Conservation (phyloP, 2,888 invertebrate genomes). For the Electrophaes corylata region DNA sequence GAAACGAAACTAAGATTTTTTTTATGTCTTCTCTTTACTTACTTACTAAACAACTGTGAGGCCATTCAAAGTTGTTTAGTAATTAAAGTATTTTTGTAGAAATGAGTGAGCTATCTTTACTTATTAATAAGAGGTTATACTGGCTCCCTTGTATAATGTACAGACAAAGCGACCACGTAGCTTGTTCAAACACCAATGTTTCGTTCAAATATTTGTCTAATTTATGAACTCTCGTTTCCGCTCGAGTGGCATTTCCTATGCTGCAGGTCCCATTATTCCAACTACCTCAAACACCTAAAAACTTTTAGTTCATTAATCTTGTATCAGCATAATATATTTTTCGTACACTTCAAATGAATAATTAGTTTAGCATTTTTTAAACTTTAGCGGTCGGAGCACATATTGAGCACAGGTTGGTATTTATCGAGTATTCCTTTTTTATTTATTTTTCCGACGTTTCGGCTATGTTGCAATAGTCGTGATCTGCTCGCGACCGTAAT, state of each 20-base stretch:
- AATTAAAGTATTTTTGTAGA: not conserved
- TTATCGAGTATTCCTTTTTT: too few relatives aligned
- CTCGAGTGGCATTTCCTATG: conserved; percentile 37
- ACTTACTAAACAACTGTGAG: too few relatives aligned
- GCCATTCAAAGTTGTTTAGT: too few relatives aligned
- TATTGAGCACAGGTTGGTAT: too few relatives aligned
- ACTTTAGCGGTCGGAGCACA: too few relatives aligned
- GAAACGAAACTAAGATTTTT: too few relatives aligned
- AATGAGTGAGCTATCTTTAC: conserved; percentile 16
- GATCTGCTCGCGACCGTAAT: too few relatives aligned
- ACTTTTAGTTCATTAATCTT: conserved; percentile 3
- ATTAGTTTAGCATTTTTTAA: too few relatives aligned
- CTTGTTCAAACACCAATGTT: conserved; percentile 65
- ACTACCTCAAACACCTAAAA: not conserved
- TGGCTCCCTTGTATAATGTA: conserved; percentile 35
- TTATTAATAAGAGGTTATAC: not conserved
- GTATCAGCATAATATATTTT: not conserved
- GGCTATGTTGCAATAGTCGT: too few relatives aligned
- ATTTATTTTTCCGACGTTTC: too few relatives aligned
- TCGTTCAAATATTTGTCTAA: conserved; percentile 70
- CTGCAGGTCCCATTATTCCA: conserved; percentile 3
- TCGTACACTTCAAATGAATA: not conserved
- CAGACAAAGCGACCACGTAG: conserved; percentile 57
- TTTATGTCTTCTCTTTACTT: too few relatives aligned
- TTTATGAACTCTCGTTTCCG: conserved; percentile 51